These are phyloP conservation scores for Nemopilema nomurai DNA, from an alignment of 30 jellyfish, hydroid and myxozoan species.

Conservation along the genomic window DNA sequence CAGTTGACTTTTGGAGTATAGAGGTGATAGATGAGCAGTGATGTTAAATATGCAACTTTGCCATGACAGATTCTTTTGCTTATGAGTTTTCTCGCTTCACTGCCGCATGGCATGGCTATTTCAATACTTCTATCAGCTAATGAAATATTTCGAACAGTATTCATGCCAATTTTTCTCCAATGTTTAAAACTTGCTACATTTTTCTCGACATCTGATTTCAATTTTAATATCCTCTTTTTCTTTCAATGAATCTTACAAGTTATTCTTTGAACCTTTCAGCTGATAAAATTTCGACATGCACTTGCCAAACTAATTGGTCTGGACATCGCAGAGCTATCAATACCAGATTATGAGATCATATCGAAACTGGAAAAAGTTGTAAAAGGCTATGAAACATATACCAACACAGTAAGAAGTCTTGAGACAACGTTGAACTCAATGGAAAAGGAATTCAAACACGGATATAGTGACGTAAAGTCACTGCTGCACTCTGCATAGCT, in stretches of 20 bases:
- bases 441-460: conserved; percentile 63
- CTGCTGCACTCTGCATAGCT: conserved; percentile 25
- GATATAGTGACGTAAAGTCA: conserved; percentile 42
- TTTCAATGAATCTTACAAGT: not conserved
- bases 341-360: conserved; percentile 79
- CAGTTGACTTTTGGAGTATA: no score
- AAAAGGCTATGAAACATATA: conserved; percentile 30
- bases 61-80: no score
- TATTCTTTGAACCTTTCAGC: conserved; percentile 17
- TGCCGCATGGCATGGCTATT: no score
- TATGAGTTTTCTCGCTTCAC: no score
- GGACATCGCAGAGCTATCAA: conserved; percentile 60
- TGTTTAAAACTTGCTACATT: no score
- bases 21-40: no score
- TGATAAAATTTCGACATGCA: conserved; percentile 65
- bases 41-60: no score
- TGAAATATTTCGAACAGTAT: no score
- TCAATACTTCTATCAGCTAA: no score
- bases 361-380: conserved; percentile 65
- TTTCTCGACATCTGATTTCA: no score
- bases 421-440: conserved; percentile 33
- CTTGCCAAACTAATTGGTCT: conserved; percentile 73
- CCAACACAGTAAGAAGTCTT: conserved; percentile 51
- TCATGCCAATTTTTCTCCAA: no score
- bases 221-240: no score